Base-by-base conservation (phyloP, 2,797 vertebrate species). In the Centroberyx gerrardi region DNA sequence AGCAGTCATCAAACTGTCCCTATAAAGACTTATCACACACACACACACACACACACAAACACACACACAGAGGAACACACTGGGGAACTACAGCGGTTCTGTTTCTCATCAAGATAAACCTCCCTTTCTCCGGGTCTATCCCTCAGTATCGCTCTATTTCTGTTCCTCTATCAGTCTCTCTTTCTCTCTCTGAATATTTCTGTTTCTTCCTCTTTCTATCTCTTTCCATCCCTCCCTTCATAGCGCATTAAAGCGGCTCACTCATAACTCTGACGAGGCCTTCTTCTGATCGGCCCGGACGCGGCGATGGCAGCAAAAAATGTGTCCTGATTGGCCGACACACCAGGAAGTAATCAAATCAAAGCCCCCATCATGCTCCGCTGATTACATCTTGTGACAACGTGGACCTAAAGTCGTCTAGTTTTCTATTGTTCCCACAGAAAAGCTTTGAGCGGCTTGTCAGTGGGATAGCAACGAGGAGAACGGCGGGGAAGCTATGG, bases 101-200 rank as follows among this genome's bases (percentile, higher is more conserved):
- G 89, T 78, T 85, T 90, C 84, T 80, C 83, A 87, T 92, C 88
- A 90, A 67, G 84, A 90, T 80, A 82, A 84, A 61, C 65, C 74
- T 61, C 56, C 40, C n/a, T 53, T 53, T 75, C 73, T 71, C 63
- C 36, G 22, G 38, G 27, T 54, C 51, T 9, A 62, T 77, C 60
- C 72, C 58, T 79, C 72, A 9, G 52, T 60, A 31, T 38, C 64
- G 22, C 72, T 12, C 59, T 66, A 42, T 79, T 71, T 73, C 49
- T 74, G 38, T 55, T 22, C 67, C 36, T 74, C 17, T 68, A 55
- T 77, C 38, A 10, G 2, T 58, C 59, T 42, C 2, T 22, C 59
- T 9, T 40, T 18, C n/a, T 40, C 38, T 42, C 18, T 49, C 58
- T 13, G 5, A 3, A 0, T 31, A 13, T 61, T 54, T 72, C 60